Evolutionary conservation across 2,113 vertebrate genomes (phyloP), one percentile per base, ranked within the genome.

Genomic region (Halcyon malimbica): DNA sequence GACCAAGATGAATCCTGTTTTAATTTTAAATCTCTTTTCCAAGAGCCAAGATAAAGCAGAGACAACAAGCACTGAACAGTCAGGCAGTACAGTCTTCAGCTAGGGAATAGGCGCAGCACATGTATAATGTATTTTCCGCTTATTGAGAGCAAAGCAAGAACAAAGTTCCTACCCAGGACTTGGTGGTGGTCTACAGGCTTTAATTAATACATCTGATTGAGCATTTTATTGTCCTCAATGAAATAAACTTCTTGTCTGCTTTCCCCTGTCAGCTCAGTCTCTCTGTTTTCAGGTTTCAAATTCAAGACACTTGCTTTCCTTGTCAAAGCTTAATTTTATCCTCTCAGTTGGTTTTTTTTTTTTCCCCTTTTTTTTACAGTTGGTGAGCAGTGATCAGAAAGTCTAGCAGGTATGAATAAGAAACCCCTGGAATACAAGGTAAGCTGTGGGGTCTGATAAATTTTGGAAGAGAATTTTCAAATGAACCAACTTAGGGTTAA

Each of bases 91-190:
- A 10, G 35, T 60, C 1, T 1, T 10, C 39, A 79, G 31, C 4
- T 14, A 31, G 18, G 25, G 35, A 67, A 62, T 0, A 1, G 39
- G 17, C 20, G 62, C 8, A 41, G 7, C 4, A 21, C 9, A 16
- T 2, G 3, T 37, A 11, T 11, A 26, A 60, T 3, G 10, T 0
- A 1, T 41, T 2, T 42, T 54, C 16, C 54, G 10, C 28, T 57
- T 17, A 31, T 7, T 16, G n/a, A 77, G 25, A 42, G 33, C 64
- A 83, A 82, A 59, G 17, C 54, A 87, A 60, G 65, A 56, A 20
- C 5, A 12, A 50, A 85, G 4, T 11, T 83, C n/a, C 31, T 48
- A 24, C 24, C 29, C 48, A 46, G 46, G 53, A 24, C 31, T 85
- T 20, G 39, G 21, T 68, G 44, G 24, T 37, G 53, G n/a, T 56